Evolutionary conservation across 2,113 vertebrate species (phyloP), one percentile per base, ranked within the genome.

Genomic region (Copsychus sechellarum): DNA sequence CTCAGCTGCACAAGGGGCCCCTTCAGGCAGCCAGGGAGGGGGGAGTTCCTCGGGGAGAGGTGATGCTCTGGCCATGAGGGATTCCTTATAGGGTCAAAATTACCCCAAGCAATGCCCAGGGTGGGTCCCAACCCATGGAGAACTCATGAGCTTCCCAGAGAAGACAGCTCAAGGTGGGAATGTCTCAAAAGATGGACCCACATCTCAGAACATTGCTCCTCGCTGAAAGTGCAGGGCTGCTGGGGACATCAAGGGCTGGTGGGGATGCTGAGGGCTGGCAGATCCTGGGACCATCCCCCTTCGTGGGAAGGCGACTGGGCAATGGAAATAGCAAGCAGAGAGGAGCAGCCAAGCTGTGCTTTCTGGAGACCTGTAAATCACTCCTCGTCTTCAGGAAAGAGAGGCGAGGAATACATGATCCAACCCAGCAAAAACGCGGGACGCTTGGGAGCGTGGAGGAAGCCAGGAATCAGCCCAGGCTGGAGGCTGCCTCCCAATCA

Each of bases 331-430:
- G n/a, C 65, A 40, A 92, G 50, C 4, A 0, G 78, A 71, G 53
- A 22, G 19, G 26, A 19, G 92, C 81, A 96, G 92, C 81, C 85
- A 90, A 88, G 74, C 85, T 56, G 69, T 74, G 31, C 90, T 96
- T 96, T 92, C 85, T 93, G 92, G 85, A 86, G 88, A 85, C 79
- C 53, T 93, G 92, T 94, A 95, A 96, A 96, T 96, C 96, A 93
- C 92, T 96, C 96, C 66, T 90, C 92, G 0, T 91, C 92, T 82
- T 88, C 81, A 88, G 93, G 85, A 90, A 90, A 64, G 62, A 90
- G 89, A 92, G 92, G 79, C 25, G 1, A 96, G 81, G 86, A 96
- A 92, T 82, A 92, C 85, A 90, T 93, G 92, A 96, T 94, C 81
- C 95, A 94, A 95, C 31, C 62, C 29, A 64, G 81, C 62, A 96